A percentile compares a stretch with the other conserved stretches of the same genome.
These are phyloP conservation scores for Drosophila serrata DNA, from an alignment of 1,140 invertebrate species.

Conservation along the genomic window DNA sequence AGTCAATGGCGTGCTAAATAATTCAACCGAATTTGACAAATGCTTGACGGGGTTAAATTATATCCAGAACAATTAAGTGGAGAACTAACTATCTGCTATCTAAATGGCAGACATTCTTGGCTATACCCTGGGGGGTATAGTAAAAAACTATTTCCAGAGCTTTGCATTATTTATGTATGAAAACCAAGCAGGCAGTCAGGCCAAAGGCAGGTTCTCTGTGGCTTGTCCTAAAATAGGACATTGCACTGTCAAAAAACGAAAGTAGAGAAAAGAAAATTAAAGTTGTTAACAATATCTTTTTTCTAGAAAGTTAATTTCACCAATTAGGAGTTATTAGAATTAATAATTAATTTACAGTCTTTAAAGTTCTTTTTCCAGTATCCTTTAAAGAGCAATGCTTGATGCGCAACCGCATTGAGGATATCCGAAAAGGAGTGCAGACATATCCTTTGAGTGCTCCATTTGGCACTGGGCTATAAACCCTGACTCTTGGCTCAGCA, in stretches of 20 bases:
- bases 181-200: slow-evolving; percentile 14
- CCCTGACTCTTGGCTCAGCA: slow-evolving; percentile 44
- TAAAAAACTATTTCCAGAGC: slow-evolving; percentile 34
- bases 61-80: slow-evolving; percentile 43
- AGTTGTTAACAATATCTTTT: neutral
- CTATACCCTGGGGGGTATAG: neutral
- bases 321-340: no score
- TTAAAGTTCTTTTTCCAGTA: neutral
- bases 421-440: neutral
- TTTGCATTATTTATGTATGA: slow-evolving; percentile 70
- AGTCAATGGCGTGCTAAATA: slow-evolving; percentile 56
- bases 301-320: no score
- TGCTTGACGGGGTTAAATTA: slow-evolving; percentile 26
- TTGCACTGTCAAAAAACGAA: neutral
- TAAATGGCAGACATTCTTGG: slow-evolving; percentile 32
- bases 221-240: neutral
- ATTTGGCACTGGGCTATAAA: slow-evolving; percentile 19
- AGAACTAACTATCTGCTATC: slow-evolving; percentile 47
- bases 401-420: slow-evolving; percentile 25
- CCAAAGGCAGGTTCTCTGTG: slow-evolving; percentile 4
- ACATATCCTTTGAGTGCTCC: slow-evolving; percentile 15
- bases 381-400: neutral
- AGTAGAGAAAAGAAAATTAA: neutral
- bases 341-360: neutral
- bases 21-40: slow-evolving; percentile 47